Percentiles rank a stretch among this genome's conserved stretches.
Conservation (phyloP, 1,140 invertebrate species). For the Anastrepha ludens region DNA sequence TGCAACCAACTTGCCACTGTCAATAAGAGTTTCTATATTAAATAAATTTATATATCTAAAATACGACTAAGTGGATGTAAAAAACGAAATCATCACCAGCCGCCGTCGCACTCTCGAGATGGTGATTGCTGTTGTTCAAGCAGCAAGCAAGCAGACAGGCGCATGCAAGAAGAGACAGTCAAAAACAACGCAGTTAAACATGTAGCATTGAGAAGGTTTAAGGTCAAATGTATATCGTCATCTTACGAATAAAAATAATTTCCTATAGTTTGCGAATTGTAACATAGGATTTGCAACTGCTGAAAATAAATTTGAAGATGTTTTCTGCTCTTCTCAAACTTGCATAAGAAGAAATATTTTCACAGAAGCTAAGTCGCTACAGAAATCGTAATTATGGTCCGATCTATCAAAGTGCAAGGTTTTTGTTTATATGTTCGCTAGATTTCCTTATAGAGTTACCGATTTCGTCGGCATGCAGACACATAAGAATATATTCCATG, state of each 20-base stretch:
- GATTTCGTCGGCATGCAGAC: too few relatives aligned
- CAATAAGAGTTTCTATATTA: conserved; percentile 22
- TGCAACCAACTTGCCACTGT: not conserved
- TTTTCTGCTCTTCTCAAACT: too few relatives aligned
- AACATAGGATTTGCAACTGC: too few relatives aligned
- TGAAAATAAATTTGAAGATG: too few relatives aligned
- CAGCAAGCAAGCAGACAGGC: not conserved
- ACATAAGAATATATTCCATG: too few relatives aligned
- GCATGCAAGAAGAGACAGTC: not conserved
- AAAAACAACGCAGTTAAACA: not conserved
- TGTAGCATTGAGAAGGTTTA: conserved; percentile 7
- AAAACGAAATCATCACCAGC: not conserved
- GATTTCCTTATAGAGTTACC: too few relatives aligned
- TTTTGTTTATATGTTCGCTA: too few relatives aligned
- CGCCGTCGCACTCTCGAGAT: not conserved
- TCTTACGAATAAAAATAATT: not conserved
- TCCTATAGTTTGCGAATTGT: not conserved
- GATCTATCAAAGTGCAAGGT: too few relatives aligned
- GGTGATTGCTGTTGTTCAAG: not conserved
- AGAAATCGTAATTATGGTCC: too few relatives aligned
- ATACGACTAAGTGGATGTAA: not conserved
- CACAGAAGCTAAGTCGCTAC: too few relatives aligned
- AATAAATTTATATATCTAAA: not conserved
- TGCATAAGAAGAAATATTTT: too few relatives aligned
- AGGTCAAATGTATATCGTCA: not conserved